Conservation (phyloP, 2,113 vertebrate genomes). For the Phalacrocorax carbo region DNA sequence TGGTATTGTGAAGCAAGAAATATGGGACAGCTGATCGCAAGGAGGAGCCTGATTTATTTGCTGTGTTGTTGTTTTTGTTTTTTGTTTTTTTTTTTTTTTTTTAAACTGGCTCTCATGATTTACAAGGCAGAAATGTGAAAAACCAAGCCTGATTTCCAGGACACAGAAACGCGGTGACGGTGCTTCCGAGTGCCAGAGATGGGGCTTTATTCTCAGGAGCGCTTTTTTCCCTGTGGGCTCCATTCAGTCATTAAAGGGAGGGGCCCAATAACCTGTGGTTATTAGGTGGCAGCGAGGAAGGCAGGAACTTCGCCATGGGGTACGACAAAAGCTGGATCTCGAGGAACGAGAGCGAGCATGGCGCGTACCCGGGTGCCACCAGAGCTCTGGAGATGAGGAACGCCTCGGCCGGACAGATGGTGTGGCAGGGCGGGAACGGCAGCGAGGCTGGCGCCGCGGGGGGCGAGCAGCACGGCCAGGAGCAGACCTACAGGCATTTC, state of each 20-base stretch:
- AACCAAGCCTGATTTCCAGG: neutral
- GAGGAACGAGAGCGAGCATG: constrained; percentile 67
- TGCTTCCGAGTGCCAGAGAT: neutral
- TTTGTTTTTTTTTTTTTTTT: neutral
- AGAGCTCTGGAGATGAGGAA: constrained; percentile 70
- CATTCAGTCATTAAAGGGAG: neutral
- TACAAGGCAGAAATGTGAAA: neutral
- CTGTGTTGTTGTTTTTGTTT: no score
- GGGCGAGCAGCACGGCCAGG: constrained; percentile 60
- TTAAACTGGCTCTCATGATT: neutral
- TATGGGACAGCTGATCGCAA: neutral
- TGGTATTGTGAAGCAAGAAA: neutral
- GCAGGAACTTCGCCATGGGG: constrained; percentile 55
- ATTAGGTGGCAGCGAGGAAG: neutral
- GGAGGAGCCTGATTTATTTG: neutral
- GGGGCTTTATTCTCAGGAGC: neutral
- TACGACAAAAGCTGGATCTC: constrained; percentile 72
- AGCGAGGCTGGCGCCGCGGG: constrained; percentile 18
- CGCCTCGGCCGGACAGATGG: constrained; percentile 63
- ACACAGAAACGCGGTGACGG: neutral
- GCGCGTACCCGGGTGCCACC: constrained; percentile 60
- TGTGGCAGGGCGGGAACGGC: constrained; percentile 69
- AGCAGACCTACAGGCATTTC: constrained; percentile 88
- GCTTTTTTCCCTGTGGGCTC: neutral
- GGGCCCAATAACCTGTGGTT: neutral